phyloP scores from a whole-genome alignment of 2,888 invertebrate species.

The Pegoplata infirma region DNA sequence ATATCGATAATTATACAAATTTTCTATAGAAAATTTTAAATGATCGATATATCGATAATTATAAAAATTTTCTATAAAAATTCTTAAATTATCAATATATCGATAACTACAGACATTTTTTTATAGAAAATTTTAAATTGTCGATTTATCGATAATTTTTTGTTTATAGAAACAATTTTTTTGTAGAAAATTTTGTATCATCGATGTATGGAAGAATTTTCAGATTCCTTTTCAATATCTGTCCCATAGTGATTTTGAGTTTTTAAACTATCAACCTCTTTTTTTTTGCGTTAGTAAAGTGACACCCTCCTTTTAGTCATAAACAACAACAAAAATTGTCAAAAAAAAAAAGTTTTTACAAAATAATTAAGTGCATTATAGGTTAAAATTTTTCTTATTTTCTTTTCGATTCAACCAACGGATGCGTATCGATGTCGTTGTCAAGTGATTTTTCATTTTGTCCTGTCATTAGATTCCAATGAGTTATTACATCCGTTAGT shows the following conservation, averaged over 20 bases:
- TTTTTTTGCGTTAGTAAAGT: neutral
- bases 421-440: slow-evolving; percentile 52
- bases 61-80: too few species aligned
- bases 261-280: slow-evolving; percentile 14
- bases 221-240: too few species aligned
- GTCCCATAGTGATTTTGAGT: neutral
- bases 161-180: too few species aligned
- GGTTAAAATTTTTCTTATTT: slow-evolving; percentile 27
- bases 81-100: too few species aligned
- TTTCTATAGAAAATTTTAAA: too few species aligned
- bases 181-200: too few species aligned
- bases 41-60: too few species aligned
- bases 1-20: too few species aligned
- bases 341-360: neutral
- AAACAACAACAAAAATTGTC: neutral
- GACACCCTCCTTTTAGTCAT: neutral
- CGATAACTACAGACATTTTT: too few species aligned
- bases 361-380: slow-evolving; percentile 19
- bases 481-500: slow-evolving; percentile 58
- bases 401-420: slow-evolving; percentile 34
- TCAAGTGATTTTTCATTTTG: slow-evolving; percentile 58
- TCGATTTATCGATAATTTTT: too few species aligned
- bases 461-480: slow-evolving; percentile 58
- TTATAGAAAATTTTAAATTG: too few species aligned
- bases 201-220: too few species aligned